phyloP scores from a whole-genome alignment of 1,140 invertebrate species.

The Arctopsyche grandis region DNA sequence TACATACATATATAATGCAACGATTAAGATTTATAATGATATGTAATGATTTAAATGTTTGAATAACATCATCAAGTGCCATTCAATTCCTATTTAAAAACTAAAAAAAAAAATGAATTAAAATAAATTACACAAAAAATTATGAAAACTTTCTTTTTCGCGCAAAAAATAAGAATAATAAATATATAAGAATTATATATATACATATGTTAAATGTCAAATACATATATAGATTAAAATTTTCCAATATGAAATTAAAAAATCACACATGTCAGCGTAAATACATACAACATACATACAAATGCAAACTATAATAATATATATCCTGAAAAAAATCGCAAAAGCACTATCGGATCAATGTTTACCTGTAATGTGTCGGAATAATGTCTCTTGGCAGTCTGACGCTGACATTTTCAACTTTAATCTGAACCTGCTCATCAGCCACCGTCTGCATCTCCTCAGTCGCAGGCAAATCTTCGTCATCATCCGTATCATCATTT shows the following conservation, averaged over 20 bases:
- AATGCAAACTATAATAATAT: not conserved
- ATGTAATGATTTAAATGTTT: too few species aligned
- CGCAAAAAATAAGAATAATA: not conserved
- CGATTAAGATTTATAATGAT: too few species aligned
- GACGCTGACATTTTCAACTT: not conserved
- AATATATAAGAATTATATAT: not conserved
- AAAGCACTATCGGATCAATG: not conserved
- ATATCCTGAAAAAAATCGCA: not conserved
- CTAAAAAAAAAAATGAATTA: too few species aligned
- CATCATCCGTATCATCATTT: not conserved
- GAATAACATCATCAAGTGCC: too few species aligned
- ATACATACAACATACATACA: not conserved
- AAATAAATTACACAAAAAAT: too few species aligned
- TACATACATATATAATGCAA: too few species aligned
- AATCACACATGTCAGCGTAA: not conserved
- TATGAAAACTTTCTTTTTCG: too few species aligned
- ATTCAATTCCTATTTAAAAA: too few species aligned
- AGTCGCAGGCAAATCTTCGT: not conserved
- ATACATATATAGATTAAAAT: not conserved
- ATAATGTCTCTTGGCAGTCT: slow-evolving; percentile 7
- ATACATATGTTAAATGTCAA: not conserved
- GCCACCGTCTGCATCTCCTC: not conserved
- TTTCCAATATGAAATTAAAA: not conserved
- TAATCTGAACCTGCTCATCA: not conserved
- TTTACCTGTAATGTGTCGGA: slow-evolving; percentile 26